Percentiles rank a stretch among this genome's conserved stretches.
phyloP scores from a whole-genome alignment of 2,113 vertebrate genomes.

The Falcunculus frontatus region DNA sequence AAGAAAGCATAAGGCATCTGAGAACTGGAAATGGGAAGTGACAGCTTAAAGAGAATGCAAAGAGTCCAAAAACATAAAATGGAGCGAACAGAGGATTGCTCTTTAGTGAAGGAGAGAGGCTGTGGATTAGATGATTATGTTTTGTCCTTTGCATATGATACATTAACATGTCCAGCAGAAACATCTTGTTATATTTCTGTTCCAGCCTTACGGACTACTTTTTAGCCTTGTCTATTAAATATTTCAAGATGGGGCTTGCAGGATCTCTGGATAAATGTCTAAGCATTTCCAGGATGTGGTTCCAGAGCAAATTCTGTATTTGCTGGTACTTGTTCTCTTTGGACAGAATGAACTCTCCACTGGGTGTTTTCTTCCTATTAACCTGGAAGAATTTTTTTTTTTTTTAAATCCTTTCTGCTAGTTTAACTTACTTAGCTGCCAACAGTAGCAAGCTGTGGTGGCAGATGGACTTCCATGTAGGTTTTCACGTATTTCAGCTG shows the following conservation, averaged over 20 bases:
- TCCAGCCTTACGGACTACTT: not conserved
- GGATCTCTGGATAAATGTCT: not conserved
- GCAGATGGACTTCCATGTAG: not conserved
- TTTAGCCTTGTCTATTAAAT: not conserved
- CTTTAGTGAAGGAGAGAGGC: not conserved
- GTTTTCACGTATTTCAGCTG: not conserved
- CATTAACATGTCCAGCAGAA: not conserved
- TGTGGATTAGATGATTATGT: not conserved
- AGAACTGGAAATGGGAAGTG: not conserved
- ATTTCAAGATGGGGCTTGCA: not conserved
- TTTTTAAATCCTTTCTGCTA: not conserved
- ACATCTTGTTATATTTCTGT: not conserved
- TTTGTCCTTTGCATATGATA: not conserved
- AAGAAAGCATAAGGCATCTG: not conserved
- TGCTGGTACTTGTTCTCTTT: not conserved
- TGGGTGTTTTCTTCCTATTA: not conserved
- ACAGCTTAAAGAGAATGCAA: not conserved
- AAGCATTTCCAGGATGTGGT: not conserved
- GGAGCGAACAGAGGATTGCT: not conserved
- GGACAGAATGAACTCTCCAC: not conserved
- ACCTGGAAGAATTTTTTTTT: not conserved
- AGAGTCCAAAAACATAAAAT: not conserved
- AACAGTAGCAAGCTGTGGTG: not conserved
- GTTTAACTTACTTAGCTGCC: not conserved
- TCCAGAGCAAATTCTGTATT: not conserved